These are phyloP conservation scores for Mamestra brassicae DNA, from an alignment of 2,888 invertebrate genomes.

Conservation along the genomic window DNA sequence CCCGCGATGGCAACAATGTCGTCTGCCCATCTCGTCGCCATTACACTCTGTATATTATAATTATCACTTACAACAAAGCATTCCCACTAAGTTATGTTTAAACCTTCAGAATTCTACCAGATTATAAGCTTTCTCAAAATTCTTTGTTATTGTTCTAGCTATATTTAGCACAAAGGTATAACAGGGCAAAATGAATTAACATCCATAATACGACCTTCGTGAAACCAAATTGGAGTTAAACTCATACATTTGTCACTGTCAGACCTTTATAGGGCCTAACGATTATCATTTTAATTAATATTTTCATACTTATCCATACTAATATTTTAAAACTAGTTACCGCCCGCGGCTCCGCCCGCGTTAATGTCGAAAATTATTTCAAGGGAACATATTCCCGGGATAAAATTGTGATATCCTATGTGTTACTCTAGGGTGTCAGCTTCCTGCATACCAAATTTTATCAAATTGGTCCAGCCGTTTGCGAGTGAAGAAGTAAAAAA, in stretches of 20 bases:
- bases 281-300: slow-evolving; percentile 27
- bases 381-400: no score
- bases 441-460: no score
- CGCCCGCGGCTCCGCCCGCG: no score
- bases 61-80: background rate
- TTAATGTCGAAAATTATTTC: no score
- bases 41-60: background rate
- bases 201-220: slow-evolving; percentile 8
- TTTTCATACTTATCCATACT: background rate
- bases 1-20: no score
- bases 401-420: no score
- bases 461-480: no score
- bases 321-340: no score
- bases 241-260: slow-evolving; percentile 39
- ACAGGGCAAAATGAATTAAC: slow-evolving; percentile 7
- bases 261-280: slow-evolving; percentile 1
- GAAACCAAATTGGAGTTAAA: slow-evolving; percentile 4
- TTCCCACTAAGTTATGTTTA: background rate
- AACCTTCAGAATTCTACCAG: background rate
- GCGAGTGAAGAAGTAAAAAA: no score
- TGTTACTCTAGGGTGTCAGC: no score
- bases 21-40: no score
- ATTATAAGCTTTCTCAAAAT: background rate
- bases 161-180: slow-evolving; percentile 8
- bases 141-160: background rate